phyloP scores from a whole-genome alignment of 2,888 invertebrate genomes.

The Melinaea marsaeus region DNA sequence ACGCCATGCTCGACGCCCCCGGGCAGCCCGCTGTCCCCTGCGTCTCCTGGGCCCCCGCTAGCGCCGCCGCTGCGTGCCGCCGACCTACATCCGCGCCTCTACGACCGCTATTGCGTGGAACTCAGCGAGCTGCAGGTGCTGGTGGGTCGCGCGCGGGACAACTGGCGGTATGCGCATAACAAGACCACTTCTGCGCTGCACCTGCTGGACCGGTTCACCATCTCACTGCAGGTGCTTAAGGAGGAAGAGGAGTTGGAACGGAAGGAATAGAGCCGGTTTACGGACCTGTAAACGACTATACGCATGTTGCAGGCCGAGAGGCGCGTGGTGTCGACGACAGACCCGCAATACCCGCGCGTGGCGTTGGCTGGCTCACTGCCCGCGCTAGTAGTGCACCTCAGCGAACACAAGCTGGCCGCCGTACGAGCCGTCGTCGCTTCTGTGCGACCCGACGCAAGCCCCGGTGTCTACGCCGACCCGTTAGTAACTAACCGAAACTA shows the following conservation, averaged over 20 bases:
- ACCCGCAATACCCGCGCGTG: slow-evolving; percentile 91
- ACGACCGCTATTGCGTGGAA: slow-evolving; percentile 78
- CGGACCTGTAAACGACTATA: neutral
- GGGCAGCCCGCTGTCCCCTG: slow-evolving; percentile 83
- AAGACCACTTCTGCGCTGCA: slow-evolving; percentile 91
- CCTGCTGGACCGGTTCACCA: slow-evolving; percentile 88
- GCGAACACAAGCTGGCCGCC: slow-evolving; percentile 89
- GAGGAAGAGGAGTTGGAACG: neutral
- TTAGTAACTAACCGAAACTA: slow-evolving; percentile 7
- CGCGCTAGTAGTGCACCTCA: slow-evolving; percentile 91
- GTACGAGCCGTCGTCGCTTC: slow-evolving; percentile 49
- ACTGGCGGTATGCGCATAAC: slow-evolving; percentile 92
- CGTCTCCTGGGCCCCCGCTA: slow-evolving; percentile 52
- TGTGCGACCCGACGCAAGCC: slow-evolving; percentile 14
- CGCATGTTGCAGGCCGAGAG: slow-evolving; percentile 81
- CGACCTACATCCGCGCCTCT: slow-evolving; percentile 54
- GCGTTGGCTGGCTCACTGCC: slow-evolving; percentile 92
- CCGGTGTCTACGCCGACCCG: slow-evolving; percentile 32
- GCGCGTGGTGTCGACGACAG: slow-evolving; percentile 87
- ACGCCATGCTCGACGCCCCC: slow-evolving; percentile 94
- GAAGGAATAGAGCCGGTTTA: neutral
- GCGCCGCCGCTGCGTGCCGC: slow-evolving; percentile 62
- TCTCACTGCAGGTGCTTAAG: slow-evolving; percentile 75
- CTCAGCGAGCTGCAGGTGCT: slow-evolving; percentile 91
- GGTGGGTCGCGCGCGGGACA: slow-evolving; percentile 91